These are phyloP conservation scores for Electrona antarctica DNA, from an alignment of 2,113 vertebrate species.

Conservation along the genomic window DNA sequence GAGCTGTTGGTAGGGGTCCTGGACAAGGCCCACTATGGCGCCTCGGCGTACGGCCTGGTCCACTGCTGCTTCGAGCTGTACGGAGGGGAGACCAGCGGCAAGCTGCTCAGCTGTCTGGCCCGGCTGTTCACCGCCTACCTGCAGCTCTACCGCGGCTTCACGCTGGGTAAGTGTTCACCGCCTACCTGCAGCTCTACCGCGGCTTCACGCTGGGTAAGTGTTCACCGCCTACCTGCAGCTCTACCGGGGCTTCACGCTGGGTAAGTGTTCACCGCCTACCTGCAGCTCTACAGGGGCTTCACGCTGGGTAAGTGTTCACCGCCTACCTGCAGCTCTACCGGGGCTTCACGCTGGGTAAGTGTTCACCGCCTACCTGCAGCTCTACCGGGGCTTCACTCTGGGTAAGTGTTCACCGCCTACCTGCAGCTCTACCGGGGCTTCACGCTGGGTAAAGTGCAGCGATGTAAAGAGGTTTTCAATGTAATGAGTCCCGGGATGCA, in stretches of 20 bases:
- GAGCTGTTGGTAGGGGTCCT: conserved; percentile 92
- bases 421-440: conserved; percentile 96
- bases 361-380: conserved; percentile 96
- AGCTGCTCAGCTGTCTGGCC: conserved; percentile 91
- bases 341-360: conserved; percentile 41
- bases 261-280: conserved; percentile 96
- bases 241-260: conserved; percentile 94
- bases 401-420: conserved; percentile 97
- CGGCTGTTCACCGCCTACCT: conserved; percentile 96
- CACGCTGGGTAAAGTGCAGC: conserved; percentile 85
- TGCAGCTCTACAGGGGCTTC: conserved; percentile 96
- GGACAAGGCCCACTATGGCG: conserved; percentile 98
- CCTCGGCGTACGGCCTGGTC: conserved; percentile 93
- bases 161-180: conserved; percentile 86
- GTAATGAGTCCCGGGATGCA: too few species aligned
- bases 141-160: conserved; percentile 96
- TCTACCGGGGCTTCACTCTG: conserved; percentile 95
- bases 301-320: conserved; percentile 84
- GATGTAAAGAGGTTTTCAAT: too few species aligned
- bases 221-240: conserved; percentile 98
- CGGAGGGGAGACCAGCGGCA: conserved; percentile 89
- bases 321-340: neutral
- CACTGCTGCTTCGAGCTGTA: conserved; percentile 98
- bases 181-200: too few species aligned
- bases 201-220: conserved; percentile 58